phyloP scores from a whole-genome alignment of 2,888 invertebrate species.

The Tuberolachnus salignus region DNA sequence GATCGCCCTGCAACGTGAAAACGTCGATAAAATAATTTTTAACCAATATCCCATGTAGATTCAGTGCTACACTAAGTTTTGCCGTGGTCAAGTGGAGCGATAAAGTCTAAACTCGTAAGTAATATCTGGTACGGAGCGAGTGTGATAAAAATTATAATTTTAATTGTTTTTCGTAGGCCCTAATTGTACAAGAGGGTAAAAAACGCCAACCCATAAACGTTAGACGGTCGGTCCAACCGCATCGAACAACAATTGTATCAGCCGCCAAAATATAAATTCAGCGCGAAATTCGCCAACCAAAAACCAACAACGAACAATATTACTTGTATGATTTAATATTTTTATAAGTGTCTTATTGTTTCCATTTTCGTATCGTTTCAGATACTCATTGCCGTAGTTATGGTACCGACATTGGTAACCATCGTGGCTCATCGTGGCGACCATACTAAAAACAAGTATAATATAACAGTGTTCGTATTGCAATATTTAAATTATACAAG shows the following conservation, averaged over 20 bases:
- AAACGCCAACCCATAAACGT: constrained; percentile 53
- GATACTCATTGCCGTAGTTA: constrained; percentile 41
- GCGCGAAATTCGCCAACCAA: constrained; percentile 70
- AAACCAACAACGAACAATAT: constrained; percentile 28
- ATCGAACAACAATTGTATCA: constrained; percentile 76
- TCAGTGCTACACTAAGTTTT: constrained; percentile 81
- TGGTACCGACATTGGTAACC: constrained; percentile 25
- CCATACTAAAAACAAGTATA: constrained; percentile 41
- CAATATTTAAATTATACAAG: constrained; percentile 4
- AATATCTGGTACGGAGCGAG: neutral
- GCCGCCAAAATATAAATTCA: constrained; percentile 89
- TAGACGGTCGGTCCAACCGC: constrained; percentile 68
- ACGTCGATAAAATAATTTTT: constrained; percentile 91
- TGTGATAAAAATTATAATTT: neutral
- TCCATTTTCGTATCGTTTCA: neutral
- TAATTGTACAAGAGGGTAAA: constrained; percentile 61
- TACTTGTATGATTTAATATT: neutral
- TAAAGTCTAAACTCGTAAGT: constrained; percentile 55
- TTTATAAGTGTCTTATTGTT: neutral
- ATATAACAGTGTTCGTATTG: neutral
- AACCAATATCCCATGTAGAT: constrained; percentile 90
- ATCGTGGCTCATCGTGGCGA: constrained; percentile 41
- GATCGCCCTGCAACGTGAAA: constrained; percentile 91
- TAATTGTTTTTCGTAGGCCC: constrained; percentile 31
- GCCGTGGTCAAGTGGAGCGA: constrained; percentile 66